Conservation (phyloP, 2,888 invertebrate species). For the Deilephila elpenor region DNA sequence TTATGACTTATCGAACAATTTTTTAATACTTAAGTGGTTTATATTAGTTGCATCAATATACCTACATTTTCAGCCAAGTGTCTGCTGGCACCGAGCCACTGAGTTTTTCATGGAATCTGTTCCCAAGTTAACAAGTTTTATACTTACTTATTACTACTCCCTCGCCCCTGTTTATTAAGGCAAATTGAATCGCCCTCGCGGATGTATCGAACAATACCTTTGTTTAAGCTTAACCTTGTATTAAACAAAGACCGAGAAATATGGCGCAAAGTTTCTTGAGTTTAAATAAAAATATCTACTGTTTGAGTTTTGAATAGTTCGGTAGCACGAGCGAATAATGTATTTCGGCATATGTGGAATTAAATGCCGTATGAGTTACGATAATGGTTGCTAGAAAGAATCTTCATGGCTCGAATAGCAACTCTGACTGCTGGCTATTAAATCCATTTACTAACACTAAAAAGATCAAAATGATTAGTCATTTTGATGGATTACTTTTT, state of each 20-base stretch:
- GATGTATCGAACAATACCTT: slow-evolving; percentile 28
- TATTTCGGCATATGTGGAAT: too few relatives aligned
- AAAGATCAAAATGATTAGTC: too few relatives aligned
- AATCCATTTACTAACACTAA: too few relatives aligned
- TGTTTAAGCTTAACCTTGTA: slow-evolving; percentile 33
- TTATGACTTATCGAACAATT: too few relatives aligned
- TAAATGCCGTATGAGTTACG: background rate
- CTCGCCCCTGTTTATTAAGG: slow-evolving; percentile 44
- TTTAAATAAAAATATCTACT: background rate
- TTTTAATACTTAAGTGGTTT: too few relatives aligned
- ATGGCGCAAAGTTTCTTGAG: background rate
- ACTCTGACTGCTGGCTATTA: too few relatives aligned
- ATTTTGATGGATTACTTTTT: too few relatives aligned
- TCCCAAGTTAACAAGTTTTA: slow-evolving; percentile 46
- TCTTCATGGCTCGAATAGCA: too few relatives aligned
- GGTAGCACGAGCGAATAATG: too few relatives aligned
- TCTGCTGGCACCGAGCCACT: slow-evolving; percentile 50
- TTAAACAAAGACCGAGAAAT: slow-evolving; percentile 16
- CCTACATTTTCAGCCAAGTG: slow-evolving; percentile 19
- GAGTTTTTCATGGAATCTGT: slow-evolving; percentile 51
- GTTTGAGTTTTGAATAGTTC: too few relatives aligned
- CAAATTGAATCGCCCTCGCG: slow-evolving; percentile 40
- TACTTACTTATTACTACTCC: slow-evolving; percentile 49
- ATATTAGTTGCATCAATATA: background rate
- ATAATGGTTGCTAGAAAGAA: too few relatives aligned